Conservation (phyloP, 2,113 vertebrate genomes). For the Labrus mixtus region DNA sequence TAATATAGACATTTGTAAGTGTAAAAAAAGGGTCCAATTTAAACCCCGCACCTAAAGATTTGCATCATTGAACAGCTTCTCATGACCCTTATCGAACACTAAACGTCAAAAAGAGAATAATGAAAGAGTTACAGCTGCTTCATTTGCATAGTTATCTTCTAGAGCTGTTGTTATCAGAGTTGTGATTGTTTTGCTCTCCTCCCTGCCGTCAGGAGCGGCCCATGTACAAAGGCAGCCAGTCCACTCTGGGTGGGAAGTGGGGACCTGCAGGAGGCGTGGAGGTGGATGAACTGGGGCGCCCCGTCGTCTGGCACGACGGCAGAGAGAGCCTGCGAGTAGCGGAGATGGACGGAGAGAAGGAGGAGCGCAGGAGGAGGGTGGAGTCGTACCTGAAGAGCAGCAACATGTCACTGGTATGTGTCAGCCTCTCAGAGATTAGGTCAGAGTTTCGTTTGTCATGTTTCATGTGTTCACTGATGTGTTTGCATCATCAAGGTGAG, state of each 20-base stretch:
- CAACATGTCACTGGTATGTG: constrained; percentile 79
- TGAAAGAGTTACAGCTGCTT: not conserved
- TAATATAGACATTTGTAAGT: too few species aligned
- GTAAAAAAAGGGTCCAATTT: too few species aligned
- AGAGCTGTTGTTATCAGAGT: not conserved
- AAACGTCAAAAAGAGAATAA: not conserved
- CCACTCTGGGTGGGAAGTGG: constrained; percentile 76
- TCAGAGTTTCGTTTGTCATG: not conserved
- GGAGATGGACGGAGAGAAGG: constrained; percentile 55
- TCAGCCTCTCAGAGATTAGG: not conserved
- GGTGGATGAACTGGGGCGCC: constrained; percentile 83
- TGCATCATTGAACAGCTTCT: too few species aligned
- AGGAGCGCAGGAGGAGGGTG: constrained; percentile 65
- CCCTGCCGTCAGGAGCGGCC: constrained; percentile 61
- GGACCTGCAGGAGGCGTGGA: constrained; percentile 78
- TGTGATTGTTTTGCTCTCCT: not conserved
- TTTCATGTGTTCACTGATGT: not conserved
- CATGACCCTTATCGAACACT: not conserved
- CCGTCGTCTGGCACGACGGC: constrained; percentile 43
- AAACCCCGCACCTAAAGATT: too few species aligned
- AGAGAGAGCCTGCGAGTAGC: constrained; percentile 25
- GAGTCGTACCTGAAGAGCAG: constrained; percentile 76
- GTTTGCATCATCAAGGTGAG: not conserved
- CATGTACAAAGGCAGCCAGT: constrained; percentile 82
- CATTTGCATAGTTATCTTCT: not conserved